These are phyloP conservation scores for Cranoglanis bouderius DNA, from an alignment of 2,113 vertebrate species.

Conservation along the genomic window DNA sequence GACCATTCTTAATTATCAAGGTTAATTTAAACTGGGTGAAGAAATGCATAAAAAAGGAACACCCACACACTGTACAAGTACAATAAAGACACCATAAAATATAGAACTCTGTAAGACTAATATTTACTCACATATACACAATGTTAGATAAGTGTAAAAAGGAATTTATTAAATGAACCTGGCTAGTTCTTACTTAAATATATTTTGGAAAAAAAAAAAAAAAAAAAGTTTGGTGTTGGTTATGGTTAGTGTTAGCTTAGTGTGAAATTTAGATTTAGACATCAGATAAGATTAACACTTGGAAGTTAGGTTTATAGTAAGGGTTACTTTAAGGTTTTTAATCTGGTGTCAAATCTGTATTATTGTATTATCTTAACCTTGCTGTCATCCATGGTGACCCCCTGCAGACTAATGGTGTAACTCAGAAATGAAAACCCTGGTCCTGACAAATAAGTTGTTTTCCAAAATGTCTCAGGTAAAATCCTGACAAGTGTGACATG, in stretches of 20 bases:
- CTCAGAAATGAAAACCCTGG: too few species aligned
- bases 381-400: not conserved
- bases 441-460: not conserved
- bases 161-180: not conserved
- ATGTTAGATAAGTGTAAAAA: too few species aligned
- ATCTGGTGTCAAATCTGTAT: not conserved
- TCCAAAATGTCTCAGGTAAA: not conserved
- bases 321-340: not conserved
- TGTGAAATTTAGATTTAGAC: not conserved
- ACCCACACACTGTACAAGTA: not conserved
- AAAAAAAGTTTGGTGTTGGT: not conserved
- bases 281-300: not conserved
- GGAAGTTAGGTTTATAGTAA: not conserved
- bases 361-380: not conserved
- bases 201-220: too few species aligned
- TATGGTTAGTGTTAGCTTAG: not conserved
- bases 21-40: conserved; percentile 54
- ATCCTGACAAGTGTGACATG: not conserved
- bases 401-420: too few species aligned
- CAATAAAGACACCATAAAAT: not conserved
- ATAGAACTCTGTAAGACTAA: not conserved
- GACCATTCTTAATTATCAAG: conserved; percentile 49
- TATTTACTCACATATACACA: not conserved
- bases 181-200: not conserved
- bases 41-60: conserved; percentile 1